These are phyloP conservation scores for Pseudorhombus dupliciocellatus DNA, from an alignment of 2,113 vertebrate species.

Conservation along the genomic window DNA sequence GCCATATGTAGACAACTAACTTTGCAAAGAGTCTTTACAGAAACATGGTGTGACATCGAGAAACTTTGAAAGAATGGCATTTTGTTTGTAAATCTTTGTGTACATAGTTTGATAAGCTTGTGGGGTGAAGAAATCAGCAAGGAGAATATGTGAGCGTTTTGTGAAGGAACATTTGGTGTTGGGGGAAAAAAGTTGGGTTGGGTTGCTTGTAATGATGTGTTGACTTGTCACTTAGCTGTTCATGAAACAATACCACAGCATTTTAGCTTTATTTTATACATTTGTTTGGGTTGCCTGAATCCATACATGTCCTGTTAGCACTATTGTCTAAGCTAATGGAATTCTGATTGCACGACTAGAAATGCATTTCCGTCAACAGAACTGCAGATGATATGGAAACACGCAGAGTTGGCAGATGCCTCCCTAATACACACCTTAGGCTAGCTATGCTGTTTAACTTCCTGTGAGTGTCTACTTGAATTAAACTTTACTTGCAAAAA, in stretches of 20 bases:
- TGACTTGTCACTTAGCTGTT: constrained; percentile 20
- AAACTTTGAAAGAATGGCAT: neutral
- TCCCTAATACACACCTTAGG: neutral
- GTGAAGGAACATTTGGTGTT: neutral
- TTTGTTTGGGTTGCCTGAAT: neutral
- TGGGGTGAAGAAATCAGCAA: constrained; percentile 1
- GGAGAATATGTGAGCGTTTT: neutral
- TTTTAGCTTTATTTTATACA: constrained; percentile 9
- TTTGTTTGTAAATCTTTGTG: neutral
- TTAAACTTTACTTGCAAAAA: constrained; percentile 19
- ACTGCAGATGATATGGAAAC: constrained; percentile 1
- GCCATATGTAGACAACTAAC: constrained; percentile 15
- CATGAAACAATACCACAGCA: constrained; percentile 28
- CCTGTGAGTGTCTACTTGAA: constrained; percentile 19
- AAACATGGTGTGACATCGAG: neutral
- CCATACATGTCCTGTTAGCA: neutral
- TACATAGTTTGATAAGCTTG: neutral
- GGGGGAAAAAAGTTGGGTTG: constrained; percentile 16
- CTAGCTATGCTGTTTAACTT: constrained; percentile 6
- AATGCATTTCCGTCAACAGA: constrained; percentile 24
- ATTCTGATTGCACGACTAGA: constrained; percentile 19
- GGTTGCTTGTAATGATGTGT: constrained; percentile 38
- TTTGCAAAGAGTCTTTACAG: constrained; percentile 7
- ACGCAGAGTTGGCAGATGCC: neutral
- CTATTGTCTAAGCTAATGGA: constrained; percentile 7